Base-by-base conservation (phyloP, 2,797 vertebrate species). In the Argentina silus region DNA sequence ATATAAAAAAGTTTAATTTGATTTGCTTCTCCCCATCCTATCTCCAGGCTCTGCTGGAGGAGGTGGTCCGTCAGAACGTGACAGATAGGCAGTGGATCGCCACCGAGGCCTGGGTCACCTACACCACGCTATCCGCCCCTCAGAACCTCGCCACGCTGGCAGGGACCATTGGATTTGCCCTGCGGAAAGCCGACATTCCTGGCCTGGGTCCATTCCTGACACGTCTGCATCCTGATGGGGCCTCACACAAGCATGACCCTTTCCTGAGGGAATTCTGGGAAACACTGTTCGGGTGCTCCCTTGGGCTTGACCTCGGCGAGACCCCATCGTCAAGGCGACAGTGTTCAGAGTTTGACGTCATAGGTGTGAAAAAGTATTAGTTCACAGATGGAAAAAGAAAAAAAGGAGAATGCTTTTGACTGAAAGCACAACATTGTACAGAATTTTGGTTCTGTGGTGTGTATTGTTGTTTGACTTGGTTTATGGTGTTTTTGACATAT, bases 391-490 rank as follows among this genome's bases (percentile, higher is more conserved):
- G 0, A n/a, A n/a, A n/a, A n/a, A n/a, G n/a, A n/a, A 36, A 36
- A 36, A 36, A 36, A 36, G 27, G 21, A 10, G 8, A 21, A 8
- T 64, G 67, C 27, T n/a, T 27, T 15, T 42, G 65, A 82, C 47
- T 72, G 91, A 4, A 48, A 85, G 91, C 62, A 92, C 93, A 0
- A 9, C 19, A 19, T 23, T 19, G 12, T 47, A 8, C 27, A 36
- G 27, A 36, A 36, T 36, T 1, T 36, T 36, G 91, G 86, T 94
- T 0, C 81, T 92, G 7, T 93, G 94, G 75, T 95, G 93, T 56
- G 83, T 73, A 6, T 83, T 85, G 5, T n/a, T n/a, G n/a, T n/a
- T n/a, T 95, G 93, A 93, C 87, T 94, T 36, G 4, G 27, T 36
- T 36, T 36, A 4, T 36, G 2, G 4, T 36, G 27, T 36, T 36